Base-by-base conservation (phyloP, 2,797 vertebrate genomes). In the Mareca strepera region DNA sequence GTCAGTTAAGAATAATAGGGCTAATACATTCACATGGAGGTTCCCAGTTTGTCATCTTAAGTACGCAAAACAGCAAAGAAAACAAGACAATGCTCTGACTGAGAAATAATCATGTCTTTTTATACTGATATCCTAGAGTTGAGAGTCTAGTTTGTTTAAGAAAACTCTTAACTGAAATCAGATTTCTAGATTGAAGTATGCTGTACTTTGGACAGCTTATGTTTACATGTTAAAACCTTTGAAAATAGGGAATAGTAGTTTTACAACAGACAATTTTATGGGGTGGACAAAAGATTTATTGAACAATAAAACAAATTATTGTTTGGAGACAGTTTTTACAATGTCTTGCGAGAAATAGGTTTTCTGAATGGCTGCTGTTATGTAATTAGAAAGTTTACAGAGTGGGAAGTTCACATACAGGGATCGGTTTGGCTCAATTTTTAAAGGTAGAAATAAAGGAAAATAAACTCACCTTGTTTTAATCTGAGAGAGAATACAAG, bases 231-330 rank as follows among this genome's bases (percentile, higher is more conserved):
- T 55, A 70, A 66, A 63, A 78, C 31, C 80, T 77, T 85, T 21
- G 63, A 41, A 96, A 94, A 77, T 43, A 31, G 46, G 56, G 64
- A 88, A 66, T 66, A 70, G 58, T 60, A 88, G 96, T 96, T 46
- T 92, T 74, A 44, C 5, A 81, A 43, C 28, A 62, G 4, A 25
- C 6, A 3, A 50, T 90, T 95, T 86, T 87, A 55, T 79, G 48
- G 77, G 26, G 17, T 72, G 52, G 25, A 11, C 46, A 87, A 60
- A 93, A 73, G 10, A 43, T 84, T 58, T 62, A 76, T 84, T 50
- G 66, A 4, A 6, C 15, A 10, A 11, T 59, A 9, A 35, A 64
- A n/a, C 6, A 39, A 69, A 70, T 46, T 13, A 35, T 15, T 86
- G 8, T 52, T 92, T 43, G 35, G 26, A 69, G 23, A 16, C 12